These are phyloP conservation scores for Rhopalosiphum maidis DNA, from an alignment of 1,140 invertebrate genomes.

Conservation along the genomic window DNA sequence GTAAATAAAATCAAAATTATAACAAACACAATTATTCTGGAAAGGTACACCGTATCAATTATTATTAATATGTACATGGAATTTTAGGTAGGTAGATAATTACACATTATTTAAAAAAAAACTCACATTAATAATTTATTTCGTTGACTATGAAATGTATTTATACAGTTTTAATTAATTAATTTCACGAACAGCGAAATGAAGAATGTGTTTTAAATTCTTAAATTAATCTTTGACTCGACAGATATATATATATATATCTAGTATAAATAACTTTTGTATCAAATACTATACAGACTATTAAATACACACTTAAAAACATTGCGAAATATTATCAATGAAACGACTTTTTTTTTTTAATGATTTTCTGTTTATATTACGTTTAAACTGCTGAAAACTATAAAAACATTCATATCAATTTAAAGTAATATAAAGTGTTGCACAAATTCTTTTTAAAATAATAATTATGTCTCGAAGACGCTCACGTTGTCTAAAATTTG, in stretches of 20 bases:
- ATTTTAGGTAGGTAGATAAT: not conserved
- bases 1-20: not conserved
- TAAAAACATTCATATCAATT: not conserved
- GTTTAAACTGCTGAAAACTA: not conserved
- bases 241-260: not conserved
- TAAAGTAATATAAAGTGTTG: not conserved
- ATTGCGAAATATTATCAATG: not conserved
- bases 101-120: too few species aligned
- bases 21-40: not conserved
- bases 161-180: conserved; percentile 9
- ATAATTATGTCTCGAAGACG: not conserved
- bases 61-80: not conserved
- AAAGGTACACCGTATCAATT: not conserved
- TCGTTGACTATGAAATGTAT: not conserved
- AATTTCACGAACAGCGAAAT: not conserved
- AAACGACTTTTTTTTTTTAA: not conserved
- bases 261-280: not conserved
- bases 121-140: not conserved
- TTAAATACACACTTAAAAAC: not conserved
- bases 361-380: not conserved
- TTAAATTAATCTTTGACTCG: not conserved
- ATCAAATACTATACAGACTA: not conserved
- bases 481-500: not conserved
- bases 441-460: not conserved
- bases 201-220: not conserved